phyloP scores from a whole-genome alignment of 2,888 invertebrate species.

The Drosophila ustulata region DNA sequence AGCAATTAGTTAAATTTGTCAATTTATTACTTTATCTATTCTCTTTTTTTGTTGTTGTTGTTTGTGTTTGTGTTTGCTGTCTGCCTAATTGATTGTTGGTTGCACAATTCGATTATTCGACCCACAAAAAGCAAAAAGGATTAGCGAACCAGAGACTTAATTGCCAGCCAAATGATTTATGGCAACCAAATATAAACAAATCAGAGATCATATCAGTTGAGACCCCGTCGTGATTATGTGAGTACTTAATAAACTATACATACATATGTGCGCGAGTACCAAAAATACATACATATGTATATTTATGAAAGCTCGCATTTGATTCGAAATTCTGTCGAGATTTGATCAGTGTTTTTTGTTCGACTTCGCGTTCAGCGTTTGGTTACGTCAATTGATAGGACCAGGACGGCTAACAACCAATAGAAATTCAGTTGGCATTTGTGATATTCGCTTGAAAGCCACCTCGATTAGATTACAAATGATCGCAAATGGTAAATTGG shows the following conservation, averaged over 20 bases:
- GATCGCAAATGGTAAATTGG: conserved; percentile 29
- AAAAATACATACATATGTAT: not conserved
- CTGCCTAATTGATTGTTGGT: conserved; percentile 8
- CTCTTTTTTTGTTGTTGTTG: too few species aligned
- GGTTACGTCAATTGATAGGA: conserved; percentile 14
- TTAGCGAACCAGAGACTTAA: not conserved
- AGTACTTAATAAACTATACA: conserved; percentile 8
- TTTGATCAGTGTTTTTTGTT: conserved; percentile 9
- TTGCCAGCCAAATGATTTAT: conserved; percentile 7
- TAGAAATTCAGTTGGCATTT: conserved; percentile 44
- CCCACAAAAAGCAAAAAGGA: not conserved
- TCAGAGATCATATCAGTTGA: conserved; percentile 15
- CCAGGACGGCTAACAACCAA: conserved; percentile 14
- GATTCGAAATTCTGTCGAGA: conserved; percentile 14
- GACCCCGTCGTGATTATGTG: not conserved
- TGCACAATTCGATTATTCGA: conserved; percentile 3
- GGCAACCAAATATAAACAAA: conserved; percentile 7
- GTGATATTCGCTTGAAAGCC: conserved; percentile 23
- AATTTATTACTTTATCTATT: conserved; percentile 29
- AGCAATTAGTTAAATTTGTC: conserved; percentile 23
- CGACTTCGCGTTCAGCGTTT: not conserved
- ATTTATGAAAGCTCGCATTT: not conserved
- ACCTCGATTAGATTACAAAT: conserved; percentile 46
- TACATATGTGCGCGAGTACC: not conserved
- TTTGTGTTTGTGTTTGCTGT: not conserved